Base-by-base conservation (phyloP, 2,888 invertebrate genomes). In the Itoplectis maculator region DNA sequence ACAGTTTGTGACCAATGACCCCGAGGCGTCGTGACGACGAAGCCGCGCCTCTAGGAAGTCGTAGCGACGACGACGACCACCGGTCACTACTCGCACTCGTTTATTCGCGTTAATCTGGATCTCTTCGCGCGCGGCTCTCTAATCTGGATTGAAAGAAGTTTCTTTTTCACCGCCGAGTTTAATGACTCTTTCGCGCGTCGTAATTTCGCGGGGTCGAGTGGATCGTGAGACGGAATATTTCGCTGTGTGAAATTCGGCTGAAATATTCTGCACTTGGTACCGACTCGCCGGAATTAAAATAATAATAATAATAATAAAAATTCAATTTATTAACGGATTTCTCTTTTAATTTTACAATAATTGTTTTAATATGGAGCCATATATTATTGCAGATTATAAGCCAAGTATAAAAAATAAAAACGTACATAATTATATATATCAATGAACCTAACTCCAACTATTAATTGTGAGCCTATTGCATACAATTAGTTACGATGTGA, bases 21-120 rank as follows among this genome's bases (percentile, higher is more conserved):
- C 88, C 86, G 29, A 82, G 84, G 89, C 89, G 86, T 92, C 92
- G 91, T 92, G 92, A 91, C 91, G 77, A 81, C 91, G 77, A 81
- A 90, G 90, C 89, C 91, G 90, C 91, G 90, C 91, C 92, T 91
- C 90, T 89, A 90, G 90, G 91, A 91, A 91, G 90, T 91, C 89
- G 88, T 88, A 90, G n/a, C 88, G 88, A 87, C 85, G 13, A 88
- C 85, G n/a, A n/a, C n/a, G n/a, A n/a, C n/a, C n/a, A 88, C 88
- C 85, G 81, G 63, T 72, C 73, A 77, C 70, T 42, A 79, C 79
- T 68, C 56, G 79, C 81, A 40, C 74, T 82, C 85, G 66, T 79
- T 73, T 69, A 54, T 79, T 59, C 66, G 59, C 35, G 81, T 77
- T 81, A 77, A 81, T 77, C 77, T 73, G 81, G 61, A 70, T 73